Percentiles rank a stretch among this genome's conserved stretches.
Conservation (phyloP, 2,113 vertebrate genomes). For the Rousettus leschenaultii region DNA sequence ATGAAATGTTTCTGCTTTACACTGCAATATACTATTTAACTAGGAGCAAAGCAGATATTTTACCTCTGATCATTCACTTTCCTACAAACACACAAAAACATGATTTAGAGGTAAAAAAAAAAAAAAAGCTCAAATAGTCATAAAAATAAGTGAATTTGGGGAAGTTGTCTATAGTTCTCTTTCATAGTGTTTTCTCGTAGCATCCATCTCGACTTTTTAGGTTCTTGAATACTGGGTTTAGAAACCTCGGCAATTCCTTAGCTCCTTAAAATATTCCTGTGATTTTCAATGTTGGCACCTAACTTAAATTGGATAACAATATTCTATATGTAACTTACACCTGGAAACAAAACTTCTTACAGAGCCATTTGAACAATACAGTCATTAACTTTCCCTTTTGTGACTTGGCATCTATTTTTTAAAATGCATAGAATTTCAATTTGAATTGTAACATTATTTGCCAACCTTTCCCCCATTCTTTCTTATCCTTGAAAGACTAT, state of each 20-base stretch:
- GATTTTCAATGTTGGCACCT: not conserved
- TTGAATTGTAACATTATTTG: conserved; percentile 42
- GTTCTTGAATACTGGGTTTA: not conserved
- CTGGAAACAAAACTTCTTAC: not conserved
- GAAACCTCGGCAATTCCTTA: not conserved
- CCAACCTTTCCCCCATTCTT: not conserved
- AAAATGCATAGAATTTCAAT: not conserved
- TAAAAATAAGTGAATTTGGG: not conserved
- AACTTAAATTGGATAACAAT: not conserved
- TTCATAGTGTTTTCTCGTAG: not conserved
- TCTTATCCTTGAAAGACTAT: conserved; percentile 32
- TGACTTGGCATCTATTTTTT: conserved; percentile 48
- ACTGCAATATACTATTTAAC: not conserved
- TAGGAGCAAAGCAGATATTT: not conserved
- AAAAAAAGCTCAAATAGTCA: not conserved
- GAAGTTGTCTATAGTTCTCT: not conserved
- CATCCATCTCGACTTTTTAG: not conserved
- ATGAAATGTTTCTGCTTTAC: not conserved
- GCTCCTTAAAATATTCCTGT: not conserved
- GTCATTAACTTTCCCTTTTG: not conserved
- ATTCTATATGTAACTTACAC: not conserved
- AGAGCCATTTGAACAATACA: not conserved
- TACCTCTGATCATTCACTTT: not conserved
- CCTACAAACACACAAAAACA: not conserved
- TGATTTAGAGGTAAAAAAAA: not conserved